phyloP scores from a whole-genome alignment of 2,888 invertebrate genomes.

The Drosophila melanosoma region DNA sequence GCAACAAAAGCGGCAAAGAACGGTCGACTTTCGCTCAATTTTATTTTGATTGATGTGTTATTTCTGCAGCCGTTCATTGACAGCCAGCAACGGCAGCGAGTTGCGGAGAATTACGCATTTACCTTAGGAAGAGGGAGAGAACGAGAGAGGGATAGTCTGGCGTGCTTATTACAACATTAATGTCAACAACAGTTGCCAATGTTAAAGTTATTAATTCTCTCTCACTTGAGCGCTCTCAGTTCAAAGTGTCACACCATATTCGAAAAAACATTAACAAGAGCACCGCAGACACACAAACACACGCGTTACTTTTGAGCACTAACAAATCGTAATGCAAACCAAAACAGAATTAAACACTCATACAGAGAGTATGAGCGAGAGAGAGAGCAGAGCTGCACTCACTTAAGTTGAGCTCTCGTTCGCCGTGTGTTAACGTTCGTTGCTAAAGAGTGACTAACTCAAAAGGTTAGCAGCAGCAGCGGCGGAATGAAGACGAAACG shows the following conservation, averaged over 20 bases:
- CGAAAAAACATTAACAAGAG: conserved; percentile 31
- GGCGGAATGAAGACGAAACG: conserved; percentile 43
- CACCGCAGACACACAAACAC: conserved; percentile 26
- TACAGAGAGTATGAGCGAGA: conserved; percentile 11
- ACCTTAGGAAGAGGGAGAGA: conserved; percentile 32
- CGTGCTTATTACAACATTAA: conserved; percentile 29
- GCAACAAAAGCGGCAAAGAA: conserved; percentile 15
- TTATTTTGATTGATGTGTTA: conserved; percentile 69
- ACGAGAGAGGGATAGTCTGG: conserved; percentile 3
- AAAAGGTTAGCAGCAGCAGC: conserved; percentile 49
- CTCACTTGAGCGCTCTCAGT: conserved; percentile 32
- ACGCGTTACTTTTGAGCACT: conserved; percentile 22
- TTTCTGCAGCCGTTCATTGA: conserved; percentile 56
- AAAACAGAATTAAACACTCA: conserved; percentile 23
- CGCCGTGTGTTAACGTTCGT: conserved; percentile 70
- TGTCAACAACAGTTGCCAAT: neutral
- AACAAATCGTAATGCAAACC: conserved; percentile 24
- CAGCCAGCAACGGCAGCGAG: conserved; percentile 25
- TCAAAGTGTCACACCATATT: conserved; percentile 40
- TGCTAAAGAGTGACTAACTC: conserved; percentile 78
- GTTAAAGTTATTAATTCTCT: conserved; percentile 25
- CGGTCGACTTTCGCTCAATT: conserved; percentile 58
- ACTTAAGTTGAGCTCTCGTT: conserved; percentile 49
- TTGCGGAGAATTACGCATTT: conserved; percentile 56
- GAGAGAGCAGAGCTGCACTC: conserved; percentile 27